phyloP scores from a whole-genome alignment of 2,797 vertebrate genomes.

The Tinamus major region DNA sequence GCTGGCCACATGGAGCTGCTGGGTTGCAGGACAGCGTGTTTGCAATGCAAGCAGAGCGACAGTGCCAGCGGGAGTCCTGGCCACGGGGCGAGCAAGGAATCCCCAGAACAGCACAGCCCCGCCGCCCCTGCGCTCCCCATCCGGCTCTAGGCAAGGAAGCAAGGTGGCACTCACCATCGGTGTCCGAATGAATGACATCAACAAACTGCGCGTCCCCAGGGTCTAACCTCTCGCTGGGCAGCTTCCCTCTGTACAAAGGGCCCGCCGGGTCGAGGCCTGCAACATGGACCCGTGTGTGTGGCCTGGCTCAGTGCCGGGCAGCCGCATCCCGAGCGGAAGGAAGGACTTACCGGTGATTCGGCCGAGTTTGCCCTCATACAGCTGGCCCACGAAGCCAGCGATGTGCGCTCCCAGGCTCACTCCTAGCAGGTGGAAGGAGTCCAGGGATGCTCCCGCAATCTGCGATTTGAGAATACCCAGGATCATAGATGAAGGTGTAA shows the following conservation, averaged over 20 bases:
- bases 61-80: not conserved
- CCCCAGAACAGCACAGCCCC: not conserved
- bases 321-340: fast-evolving
- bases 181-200: conserved; percentile 95
- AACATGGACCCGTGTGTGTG: fast-evolving
- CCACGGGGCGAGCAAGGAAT: fast-evolving
- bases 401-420: conserved; percentile 95
- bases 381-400: conserved; percentile 91
- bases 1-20: no score
- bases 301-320: no score
- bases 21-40: not conserved
- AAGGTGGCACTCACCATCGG: conserved; percentile 80
- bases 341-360: conserved; percentile 90
- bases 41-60: not conserved
- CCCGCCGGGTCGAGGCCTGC: conserved; percentile 96
- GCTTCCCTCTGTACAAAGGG: conserved; percentile 86
- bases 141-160: not conserved
- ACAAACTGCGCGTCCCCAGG: conserved; percentile 92
- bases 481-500: not conserved
- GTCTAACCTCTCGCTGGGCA: conserved; percentile 84
- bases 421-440: conserved; percentile 90
- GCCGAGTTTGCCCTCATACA: conserved; percentile 87
- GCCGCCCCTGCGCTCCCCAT: fast-evolving
- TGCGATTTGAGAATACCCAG: conserved; percentile 60
- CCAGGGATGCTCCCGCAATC: conserved; percentile 85